Conservation (phyloP, 1,140 invertebrate genomes). For the Nymphalis io region DNA sequence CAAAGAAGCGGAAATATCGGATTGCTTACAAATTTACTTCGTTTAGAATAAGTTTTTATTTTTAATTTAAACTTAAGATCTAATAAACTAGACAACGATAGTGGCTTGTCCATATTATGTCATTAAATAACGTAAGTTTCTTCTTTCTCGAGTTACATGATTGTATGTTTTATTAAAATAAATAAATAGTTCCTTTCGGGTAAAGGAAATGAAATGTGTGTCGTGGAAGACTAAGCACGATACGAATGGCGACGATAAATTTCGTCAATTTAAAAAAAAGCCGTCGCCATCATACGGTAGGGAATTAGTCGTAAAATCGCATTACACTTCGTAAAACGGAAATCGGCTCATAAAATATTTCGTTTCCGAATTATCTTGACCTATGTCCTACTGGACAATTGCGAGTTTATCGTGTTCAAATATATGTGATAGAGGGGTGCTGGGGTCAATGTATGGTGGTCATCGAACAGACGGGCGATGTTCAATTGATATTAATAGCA, state of each 20-base stretch:
- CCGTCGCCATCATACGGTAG: constrained; percentile 46
- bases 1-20: constrained; percentile 8
- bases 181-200: background rate
- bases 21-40: background rate
- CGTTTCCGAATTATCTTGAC: constrained; percentile 47
- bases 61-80: background rate
- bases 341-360: constrained; percentile 75
- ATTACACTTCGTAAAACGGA: constrained; percentile 65
- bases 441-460: constrained; percentile 51
- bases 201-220: background rate
- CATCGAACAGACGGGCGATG: constrained; percentile 61
- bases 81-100: no score
- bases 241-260: constrained; percentile 5
- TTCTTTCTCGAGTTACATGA: no score
- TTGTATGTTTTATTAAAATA: background rate
- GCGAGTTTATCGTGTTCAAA: constrained; percentile 28
- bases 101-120: no score
- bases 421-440: constrained; percentile 40
- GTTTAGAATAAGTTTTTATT: background rate
- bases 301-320: constrained; percentile 64
- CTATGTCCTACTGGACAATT: constrained; percentile 33
- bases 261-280: constrained; percentile 26
- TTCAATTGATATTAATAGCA: constrained; percentile 77
- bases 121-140: no score
- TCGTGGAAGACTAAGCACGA: background rate